Base-by-base conservation (phyloP, 2,113 vertebrate genomes). In the Trematocara macrostoma region DNA sequence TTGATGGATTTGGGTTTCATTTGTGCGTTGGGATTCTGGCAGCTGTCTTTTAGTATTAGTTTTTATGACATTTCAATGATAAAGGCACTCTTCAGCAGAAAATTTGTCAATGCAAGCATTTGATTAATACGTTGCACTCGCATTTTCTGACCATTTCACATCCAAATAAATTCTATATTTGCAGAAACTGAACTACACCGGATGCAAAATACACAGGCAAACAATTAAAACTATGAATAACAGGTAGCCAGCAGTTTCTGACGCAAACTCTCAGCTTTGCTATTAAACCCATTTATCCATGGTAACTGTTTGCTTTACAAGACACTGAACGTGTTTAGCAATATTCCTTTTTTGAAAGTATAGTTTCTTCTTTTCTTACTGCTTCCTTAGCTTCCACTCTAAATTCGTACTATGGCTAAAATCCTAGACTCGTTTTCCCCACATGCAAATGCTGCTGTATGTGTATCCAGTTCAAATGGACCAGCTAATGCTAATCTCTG, bases 401-500 rank as follows among this genome's bases (percentile, higher is more conserved):
- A 87, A 88, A 91, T 88, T 78, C 14, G 20, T 52, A 18, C 85
- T 55, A 67, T 84, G 84, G 71, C 82, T 83, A 59, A 74, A 29
- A 81, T 81, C 45, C 57, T 79, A 57, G 84, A 29, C 84, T 78
- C 8, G 78, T 51, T 85, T 86, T 78, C 88, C 88, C 79, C 79
- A 52, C 82, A 91, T 89, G 87, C 87, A 85, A 87, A 90, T 87
- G 53, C 74, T 82, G 79, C 84, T 91, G 76, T 67, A 88, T 90
- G 88, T 89, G 84, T 89, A 81, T 93, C 86, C 88, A 88, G 88
- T 92, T 93, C 86, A 94, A 94, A 94, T 93, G 90, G 87, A 91
- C 81, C 91, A 87, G 89, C 93, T 94, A 94, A 95, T 95, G 92
- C 88, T 94, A 94, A 95, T 94, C 93, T 94, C 84, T 86, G 87